Conservation (phyloP, 2,113 vertebrate species). For the Pseudonaja textilis region DNA sequence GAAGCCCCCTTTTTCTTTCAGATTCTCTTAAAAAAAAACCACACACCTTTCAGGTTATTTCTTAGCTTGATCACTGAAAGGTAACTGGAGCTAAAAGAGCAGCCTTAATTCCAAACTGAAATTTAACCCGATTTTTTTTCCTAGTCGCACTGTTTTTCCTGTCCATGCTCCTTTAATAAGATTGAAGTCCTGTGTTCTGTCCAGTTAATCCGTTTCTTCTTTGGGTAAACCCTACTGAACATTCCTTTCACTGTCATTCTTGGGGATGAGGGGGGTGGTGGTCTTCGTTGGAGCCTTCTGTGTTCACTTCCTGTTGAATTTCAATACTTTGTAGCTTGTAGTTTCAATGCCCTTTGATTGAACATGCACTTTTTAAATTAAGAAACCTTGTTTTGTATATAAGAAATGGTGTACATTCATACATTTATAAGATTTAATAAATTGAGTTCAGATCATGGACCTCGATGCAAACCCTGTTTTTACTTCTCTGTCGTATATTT, state of each 20-base stretch:
- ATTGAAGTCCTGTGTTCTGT: slow-evolving; percentile 11
- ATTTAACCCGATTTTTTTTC: slow-evolving; percentile 33
- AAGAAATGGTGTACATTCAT: slow-evolving; percentile 60
- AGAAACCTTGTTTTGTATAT: slow-evolving; percentile 63
- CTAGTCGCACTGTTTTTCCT: slow-evolving; percentile 27
- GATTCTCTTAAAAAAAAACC: background rate
- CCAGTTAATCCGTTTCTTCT: background rate
- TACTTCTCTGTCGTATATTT: background rate
- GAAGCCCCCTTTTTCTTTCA: background rate
- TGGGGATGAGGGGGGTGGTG: slow-evolving; percentile 13
- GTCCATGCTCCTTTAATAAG: slow-evolving; percentile 36
- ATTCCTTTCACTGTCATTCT: background rate
- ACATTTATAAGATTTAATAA: slow-evolving; percentile 69
- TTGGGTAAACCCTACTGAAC: slow-evolving; percentile 32
- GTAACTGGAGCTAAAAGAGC: background rate
- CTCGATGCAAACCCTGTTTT: background rate
- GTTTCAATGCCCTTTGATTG: slow-evolving; percentile 52
- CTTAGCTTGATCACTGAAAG: background rate
- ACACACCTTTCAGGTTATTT: background rate
- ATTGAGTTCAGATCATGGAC: slow-evolving; percentile 41
- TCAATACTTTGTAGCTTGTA: slow-evolving; percentile 34
- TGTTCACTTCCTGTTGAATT: slow-evolving; percentile 42
- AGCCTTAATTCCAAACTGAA: slow-evolving; percentile 40
- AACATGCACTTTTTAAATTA: slow-evolving; percentile 51
- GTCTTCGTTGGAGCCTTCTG: background rate